Evolutionary conservation across 2,113 vertebrate genomes (phyloP).

Genomic region (Pyrgilauda ruficollis): DNA sequence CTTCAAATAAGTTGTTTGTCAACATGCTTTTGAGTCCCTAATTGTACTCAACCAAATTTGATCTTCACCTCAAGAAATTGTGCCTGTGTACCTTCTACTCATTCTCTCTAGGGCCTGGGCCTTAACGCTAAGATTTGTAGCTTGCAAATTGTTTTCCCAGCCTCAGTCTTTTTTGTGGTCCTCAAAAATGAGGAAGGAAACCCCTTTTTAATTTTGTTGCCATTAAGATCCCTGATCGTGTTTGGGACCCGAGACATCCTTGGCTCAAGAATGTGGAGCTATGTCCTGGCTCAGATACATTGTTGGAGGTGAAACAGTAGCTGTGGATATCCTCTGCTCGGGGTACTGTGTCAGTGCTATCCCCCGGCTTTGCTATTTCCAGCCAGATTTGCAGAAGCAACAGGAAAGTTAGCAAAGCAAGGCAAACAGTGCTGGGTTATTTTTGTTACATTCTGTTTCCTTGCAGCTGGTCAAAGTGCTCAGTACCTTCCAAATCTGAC

Average conservation of each 20-base stretch:
- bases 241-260: accelerated
- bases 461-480: background rate
- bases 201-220: background rate
- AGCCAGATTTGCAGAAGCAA: background rate
- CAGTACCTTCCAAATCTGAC: background rate
- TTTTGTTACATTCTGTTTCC: background rate
- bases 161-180: background rate
- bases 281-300: background rate
- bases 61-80: background rate
- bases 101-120: background rate
- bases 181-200: background rate
- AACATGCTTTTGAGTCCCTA: background rate
- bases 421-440: background rate
- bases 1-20: background rate
- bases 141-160: background rate
- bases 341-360: background rate
- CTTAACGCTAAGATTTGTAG: background rate
- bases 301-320: background rate
- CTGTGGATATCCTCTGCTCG: background rate
- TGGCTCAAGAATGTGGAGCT: background rate
- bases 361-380: background rate
- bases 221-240: background rate
- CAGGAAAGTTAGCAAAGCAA: background rate
- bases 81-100: accelerated
- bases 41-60: background rate